These are phyloP conservation scores for Notarius quadriscutis DNA, from an alignment of 2,113 vertebrate genomes.

Conservation along the genomic window DNA sequence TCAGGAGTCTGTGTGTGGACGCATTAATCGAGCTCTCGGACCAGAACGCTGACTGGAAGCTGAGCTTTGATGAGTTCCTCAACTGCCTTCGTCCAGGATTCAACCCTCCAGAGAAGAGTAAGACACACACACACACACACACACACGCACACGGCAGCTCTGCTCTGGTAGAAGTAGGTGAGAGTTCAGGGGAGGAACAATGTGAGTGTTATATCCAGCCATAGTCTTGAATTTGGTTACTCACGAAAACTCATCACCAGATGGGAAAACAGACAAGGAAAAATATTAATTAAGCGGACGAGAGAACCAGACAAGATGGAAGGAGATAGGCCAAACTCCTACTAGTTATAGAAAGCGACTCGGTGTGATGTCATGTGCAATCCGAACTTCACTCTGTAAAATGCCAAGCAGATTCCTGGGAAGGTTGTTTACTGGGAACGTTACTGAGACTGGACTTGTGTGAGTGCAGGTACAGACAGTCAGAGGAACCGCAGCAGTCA, in stretches of 20 bases:
- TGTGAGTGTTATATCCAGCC: neutral
- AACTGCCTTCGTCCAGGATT: conserved; percentile 95
- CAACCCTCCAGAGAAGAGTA: conserved; percentile 96
- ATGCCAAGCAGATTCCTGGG: neutral
- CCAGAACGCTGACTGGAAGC: conserved; percentile 97
- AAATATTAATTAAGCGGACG: neutral
- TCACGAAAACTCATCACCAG: neutral
- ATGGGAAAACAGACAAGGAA: neutral
- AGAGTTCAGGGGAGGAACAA: conserved; percentile 44
- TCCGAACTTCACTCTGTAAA: neutral
- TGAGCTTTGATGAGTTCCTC: conserved; percentile 96
- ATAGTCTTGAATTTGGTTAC: neutral
- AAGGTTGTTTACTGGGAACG: neutral
- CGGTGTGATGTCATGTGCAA: neutral
- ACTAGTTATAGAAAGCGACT: neutral
- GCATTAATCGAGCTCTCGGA: conserved; percentile 98
- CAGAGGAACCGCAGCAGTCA: neutral
- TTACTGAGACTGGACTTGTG: neutral
- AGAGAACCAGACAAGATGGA: neutral
- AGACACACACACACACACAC: conserved; percentile 49
- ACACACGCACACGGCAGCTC: conserved; percentile 2
- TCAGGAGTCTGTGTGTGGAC: conserved; percentile 93
- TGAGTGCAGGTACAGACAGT: neutral
- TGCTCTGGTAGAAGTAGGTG: conserved; percentile 45
- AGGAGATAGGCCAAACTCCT: neutral